Conservation (phyloP, 1,140 invertebrate genomes). For the Trypoxylus dichotomus region DNA sequence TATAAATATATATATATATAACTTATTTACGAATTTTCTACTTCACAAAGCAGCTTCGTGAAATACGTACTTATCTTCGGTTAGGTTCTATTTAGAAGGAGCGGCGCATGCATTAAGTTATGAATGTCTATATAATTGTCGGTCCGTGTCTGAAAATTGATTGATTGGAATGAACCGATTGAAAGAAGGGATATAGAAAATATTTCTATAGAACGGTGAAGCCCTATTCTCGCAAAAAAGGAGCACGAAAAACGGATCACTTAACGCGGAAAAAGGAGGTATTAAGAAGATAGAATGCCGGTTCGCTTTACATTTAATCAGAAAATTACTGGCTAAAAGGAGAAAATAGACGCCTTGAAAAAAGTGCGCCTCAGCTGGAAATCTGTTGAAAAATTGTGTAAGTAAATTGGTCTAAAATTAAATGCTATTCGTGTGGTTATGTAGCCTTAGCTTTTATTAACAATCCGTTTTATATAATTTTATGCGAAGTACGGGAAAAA, state of each 20-base stretch:
- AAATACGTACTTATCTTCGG: too few relatives aligned
- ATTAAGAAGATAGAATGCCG: not conserved
- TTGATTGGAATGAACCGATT: not conserved
- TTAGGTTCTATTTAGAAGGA: not conserved
- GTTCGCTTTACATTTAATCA: not conserved
- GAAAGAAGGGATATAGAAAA: not conserved
- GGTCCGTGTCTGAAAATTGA: not conserved
- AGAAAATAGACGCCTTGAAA: not conserved
- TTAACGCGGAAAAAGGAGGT: not conserved
- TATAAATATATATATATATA: too few relatives aligned
- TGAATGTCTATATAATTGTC: not conserved
- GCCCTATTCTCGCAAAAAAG: not conserved
- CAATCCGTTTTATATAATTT: too few relatives aligned
- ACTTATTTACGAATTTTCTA: too few relatives aligned
- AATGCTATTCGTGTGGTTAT: too few relatives aligned
- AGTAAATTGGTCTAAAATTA: too few relatives aligned
- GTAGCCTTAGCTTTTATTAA: not conserved
- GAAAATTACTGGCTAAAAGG: not conserved
- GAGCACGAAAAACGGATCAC: not conserved
- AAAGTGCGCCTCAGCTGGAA: too few relatives aligned
- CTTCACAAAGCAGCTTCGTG: too few relatives aligned
- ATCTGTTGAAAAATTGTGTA: too few relatives aligned
- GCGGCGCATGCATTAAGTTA: not conserved
- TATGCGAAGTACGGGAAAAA: too few relatives aligned
- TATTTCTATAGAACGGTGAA: not conserved